Base-by-base conservation (phyloP, 2,888 invertebrate species). In the Noctua janthina region DNA sequence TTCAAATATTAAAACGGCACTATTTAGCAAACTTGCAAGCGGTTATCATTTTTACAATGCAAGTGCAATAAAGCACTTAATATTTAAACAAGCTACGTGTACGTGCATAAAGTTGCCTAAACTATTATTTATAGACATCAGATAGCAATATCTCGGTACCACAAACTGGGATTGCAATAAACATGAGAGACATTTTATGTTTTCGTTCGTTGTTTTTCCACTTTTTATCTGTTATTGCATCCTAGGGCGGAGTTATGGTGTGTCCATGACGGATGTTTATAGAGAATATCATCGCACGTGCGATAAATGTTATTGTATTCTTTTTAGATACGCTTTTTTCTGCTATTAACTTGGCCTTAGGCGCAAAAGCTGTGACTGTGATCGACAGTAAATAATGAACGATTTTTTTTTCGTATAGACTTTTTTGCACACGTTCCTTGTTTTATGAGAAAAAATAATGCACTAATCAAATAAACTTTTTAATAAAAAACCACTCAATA, bases 181-280 rank as follows among this genome's bases (percentile, higher is more conserved):
- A 94, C 92, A 88, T 90, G 86, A 89, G 91, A 93, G 92, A 93
- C 92, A 89, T 93, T 94, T 94, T 93, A 93, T 93, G 92, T 91
- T 92, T 91, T 90, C 89, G 87, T 90, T 87, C 87, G 85, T 89
- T 92, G 91, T 93, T 93, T 93, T 94, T 92, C 91, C 92, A 89
- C 88, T 91, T 95, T 95, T 95, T 95, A 95, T 95, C 95, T 94
- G 93, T 95, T 95, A 95, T 95, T 95, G 94, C 94, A 92, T 93
- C 94, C 91, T 91, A 90, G 91, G 91, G 91, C 88, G 83, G 85
- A 89, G 91, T 93, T 92, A 93, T 93, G 88, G 92, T 91, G 88
- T 89, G 88, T 84, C 91, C 91, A 92, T 94, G 93, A 94, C 93
- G 88, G 91, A 95, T 94, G 93, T 92, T 92, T 92, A 91, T 92